A percentile compares a stretch with the other conserved stretches of the same genome.
Evolutionary conservation across 2,113 vertebrate species (phyloP).

Genomic region (Catharus minimus): DNA sequence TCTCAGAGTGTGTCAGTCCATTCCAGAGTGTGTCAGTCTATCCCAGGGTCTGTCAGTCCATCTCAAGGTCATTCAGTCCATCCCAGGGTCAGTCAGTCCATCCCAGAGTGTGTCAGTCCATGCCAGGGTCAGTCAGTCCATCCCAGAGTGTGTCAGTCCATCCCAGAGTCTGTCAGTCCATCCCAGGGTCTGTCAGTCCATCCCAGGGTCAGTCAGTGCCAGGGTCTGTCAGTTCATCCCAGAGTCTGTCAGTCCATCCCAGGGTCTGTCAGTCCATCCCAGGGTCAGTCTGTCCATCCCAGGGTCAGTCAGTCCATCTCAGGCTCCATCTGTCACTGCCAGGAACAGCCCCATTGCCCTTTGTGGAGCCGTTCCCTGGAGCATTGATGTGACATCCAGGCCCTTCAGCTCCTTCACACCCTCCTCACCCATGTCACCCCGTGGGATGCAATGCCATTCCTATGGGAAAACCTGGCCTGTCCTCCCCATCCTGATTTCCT

Average conservation of each 20-base stretch:
- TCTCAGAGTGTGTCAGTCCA: too few relatives aligned
- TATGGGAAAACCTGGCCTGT: not conserved
- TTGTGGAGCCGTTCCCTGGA: rapidly evolving
- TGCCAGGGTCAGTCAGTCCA: not conserved
- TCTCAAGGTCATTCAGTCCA: not conserved
- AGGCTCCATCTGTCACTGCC: not conserved
- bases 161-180: not conserved
- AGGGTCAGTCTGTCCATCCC: not conserved
- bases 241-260: not conserved
- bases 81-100: not conserved
- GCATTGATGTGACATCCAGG: not conserved
- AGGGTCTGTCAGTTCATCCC: rapidly evolving
- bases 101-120: too few relatives aligned
- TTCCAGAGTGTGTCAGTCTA: too few relatives aligned
- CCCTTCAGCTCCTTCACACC: not conserved
- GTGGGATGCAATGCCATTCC: not conserved
- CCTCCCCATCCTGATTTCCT: not conserved
- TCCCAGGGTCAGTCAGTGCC: not conserved
- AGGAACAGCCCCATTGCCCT: not conserved
- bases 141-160: not conserved
- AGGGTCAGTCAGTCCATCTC: not conserved
- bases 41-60: too few relatives aligned
- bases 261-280: not conserved
- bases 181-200: not conserved
- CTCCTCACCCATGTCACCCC: not conserved